A percentile compares a stretch with the other conserved stretches of the same genome.
Evolutionary conservation across 1,140 invertebrate species (phyloP).

Genomic region (Diachasma alloeum): DNA sequence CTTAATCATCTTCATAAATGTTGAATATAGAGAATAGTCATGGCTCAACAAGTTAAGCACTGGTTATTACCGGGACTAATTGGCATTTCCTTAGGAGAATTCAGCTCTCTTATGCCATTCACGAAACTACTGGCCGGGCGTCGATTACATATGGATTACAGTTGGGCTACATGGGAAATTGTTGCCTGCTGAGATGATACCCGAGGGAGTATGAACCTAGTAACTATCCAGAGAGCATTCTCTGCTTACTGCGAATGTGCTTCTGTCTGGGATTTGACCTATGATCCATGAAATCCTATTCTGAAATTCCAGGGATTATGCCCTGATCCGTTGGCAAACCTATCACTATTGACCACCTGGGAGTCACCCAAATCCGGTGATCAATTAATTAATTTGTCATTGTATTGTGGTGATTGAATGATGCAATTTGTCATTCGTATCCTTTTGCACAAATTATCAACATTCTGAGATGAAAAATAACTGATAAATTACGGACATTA

Average conservation of each 20-base stretch:
- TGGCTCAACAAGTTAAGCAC: conserved; percentile 49
- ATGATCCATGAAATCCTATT: conserved; percentile 13
- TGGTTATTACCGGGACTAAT: conserved; percentile 49
- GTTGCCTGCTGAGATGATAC: conserved; percentile 10
- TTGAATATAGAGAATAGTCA: not conserved
- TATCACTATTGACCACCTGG: conserved; percentile 1
- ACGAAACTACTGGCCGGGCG: conserved; percentile 36
- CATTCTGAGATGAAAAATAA: too few relatives aligned
- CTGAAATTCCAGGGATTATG: conserved; percentile 4
- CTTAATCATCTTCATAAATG: not conserved
- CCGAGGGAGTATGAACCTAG: not conserved
- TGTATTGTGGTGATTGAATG: not conserved
- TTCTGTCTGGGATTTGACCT: conserved; percentile 16
- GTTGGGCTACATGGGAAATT: conserved; percentile 4
- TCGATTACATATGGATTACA: conserved; percentile 49
- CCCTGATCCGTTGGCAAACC: not conserved
- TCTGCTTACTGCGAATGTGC: not conserved
- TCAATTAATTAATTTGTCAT: not conserved
- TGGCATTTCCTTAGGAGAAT: conserved; percentile 46
- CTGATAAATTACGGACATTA: too few relatives aligned
- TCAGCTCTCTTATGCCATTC: conserved; percentile 42
- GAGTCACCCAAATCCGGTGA: not conserved
- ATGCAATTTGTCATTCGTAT: too few relatives aligned
- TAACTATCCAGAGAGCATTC: not conserved
- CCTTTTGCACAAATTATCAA: too few relatives aligned